Base-by-base conservation (phyloP, 1,140 invertebrate genomes). In the Orussus abietinus region DNA sequence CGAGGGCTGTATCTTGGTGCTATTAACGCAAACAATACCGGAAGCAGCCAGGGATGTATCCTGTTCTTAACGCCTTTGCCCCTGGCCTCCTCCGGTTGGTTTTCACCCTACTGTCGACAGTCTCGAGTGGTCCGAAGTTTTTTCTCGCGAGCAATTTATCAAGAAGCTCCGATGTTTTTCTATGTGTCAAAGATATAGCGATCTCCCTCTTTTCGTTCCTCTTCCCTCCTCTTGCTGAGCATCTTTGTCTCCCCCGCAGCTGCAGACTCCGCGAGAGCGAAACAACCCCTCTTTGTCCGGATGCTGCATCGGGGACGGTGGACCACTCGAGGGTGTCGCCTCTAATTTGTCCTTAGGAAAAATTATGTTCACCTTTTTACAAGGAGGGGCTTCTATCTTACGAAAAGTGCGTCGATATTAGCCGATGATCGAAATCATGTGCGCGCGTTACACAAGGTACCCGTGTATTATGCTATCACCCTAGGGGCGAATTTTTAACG, bases 21-120 rank as follows among this genome's bases (percentile, higher is more conserved):
- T 70, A 72, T 72, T 72, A 72, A 62, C 59, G 61, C 57, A 51
- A 63, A 66, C 68, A 61, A 70, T 71, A 64, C 66, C 69, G 70
- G 68, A 69, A 70, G 59, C 53, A 53, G 63, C 53, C 55, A 55
- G 53, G 58, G 56, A 62, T 65, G 60, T 63, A 74, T 72, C 64
- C 66, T 65, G 59, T 63, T 47, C 53, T 69, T 64, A 70, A 69
- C 63, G 66, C 64, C 63, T 67, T 46, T 33, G 11, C 22, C 38
- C 31, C 33, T 47, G 18, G n/a, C 29, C 38, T 38, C 35, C 46
- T 46, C 15, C 31, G 42, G 14, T 17, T 42, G 49, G 46, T 47
- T 46, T 31, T 4, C 36, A 12, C 34, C 42, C 48, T 52, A 55
- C 56, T 48, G 39, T 48, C 42, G 29, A 48, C 42, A 55, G 51